Base-by-base conservation (phyloP, 1,140 invertebrate genomes). In the Drosophila pandora region DNA sequence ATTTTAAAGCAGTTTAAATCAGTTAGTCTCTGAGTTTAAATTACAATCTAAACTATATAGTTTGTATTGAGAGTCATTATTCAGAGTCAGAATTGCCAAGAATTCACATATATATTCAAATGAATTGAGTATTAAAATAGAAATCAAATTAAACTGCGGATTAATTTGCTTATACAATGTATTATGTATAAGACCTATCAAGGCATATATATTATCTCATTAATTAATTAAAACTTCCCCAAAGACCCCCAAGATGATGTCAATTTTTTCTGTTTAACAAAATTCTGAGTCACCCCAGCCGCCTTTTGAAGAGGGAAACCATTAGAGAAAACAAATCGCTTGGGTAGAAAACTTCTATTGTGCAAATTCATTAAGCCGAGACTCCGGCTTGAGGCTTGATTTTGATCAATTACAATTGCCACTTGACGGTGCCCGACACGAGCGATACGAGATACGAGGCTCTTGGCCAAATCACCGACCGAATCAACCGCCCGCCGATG, bases 391-490 rank as follows among this genome's bases (percentile, higher is more conserved):
- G 72, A 63, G 80, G 64, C 55, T 65, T 69, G 82, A 87, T 84
- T 84, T 84, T 80, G 63, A 81, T 84, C 73, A 84, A 84, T 84
- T 87, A 77, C 73, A 84, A 84, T 84, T 87, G 71, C 82, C 82
- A 87, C 77, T 84, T 57, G 73, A 84, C 67, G 79, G 72, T 67
- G 62, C 64, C 61, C 67, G 71, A 75, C 71, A 75, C 25, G 25
- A 28, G 25, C 25, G 25, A 28, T 28, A 28, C 25, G 48, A 71
- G 71, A 75, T 75, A 75, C 61, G 71, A 75, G 25, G 22, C 65
- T 69, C 63, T 74, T 52, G 71, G 53, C 52, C 39, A 74, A 72
- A 45, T 45, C 63, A 32, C 10, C 41, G 63, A 32, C 10, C 41
- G 63, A 53, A 68, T 57, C 63, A 37, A 52, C 63, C 63, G 68